Base-by-base conservation (phyloP, 1,140 invertebrate genomes). In the Hyles euphorbiae region DNA sequence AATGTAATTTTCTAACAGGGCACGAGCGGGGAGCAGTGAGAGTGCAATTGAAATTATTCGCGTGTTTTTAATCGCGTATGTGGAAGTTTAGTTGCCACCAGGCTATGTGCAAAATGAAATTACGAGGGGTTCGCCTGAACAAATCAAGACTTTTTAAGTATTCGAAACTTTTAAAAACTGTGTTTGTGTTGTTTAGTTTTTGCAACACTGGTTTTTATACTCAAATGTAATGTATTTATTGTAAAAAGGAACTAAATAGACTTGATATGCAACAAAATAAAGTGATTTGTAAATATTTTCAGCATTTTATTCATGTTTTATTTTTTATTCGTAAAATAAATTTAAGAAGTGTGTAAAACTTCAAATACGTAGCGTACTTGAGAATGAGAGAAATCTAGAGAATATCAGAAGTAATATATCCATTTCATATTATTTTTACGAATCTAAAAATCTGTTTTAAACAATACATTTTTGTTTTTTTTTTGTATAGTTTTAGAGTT, bases 151-250 rank as follows among this genome's bases (percentile, higher is more conserved):
- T 81, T 72, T 74, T 49, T 61, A 69, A 56, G 67, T 54, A 64
- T 63, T 58, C 60, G 53, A 70, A 70, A 72, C 60, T 69, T 66
- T 73, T 67, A 73, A 68, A 73, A 76, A 69, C 67, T 67, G 70
- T 79, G 74, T 81, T 80, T 81, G 80, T 87, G 76, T 82, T 83
- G 67, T 79, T 80, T 67, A 63, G 73, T 81, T 73, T 74, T 81
- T 61, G 72, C 76, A 78, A 84, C 76, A 81, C 72, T 56, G 72
- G 46, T 84, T 81, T 87, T 88, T 88, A 85, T 88, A 88, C 81
- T 83, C 81, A 78, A 79, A 79, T 66, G 65, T 68, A 81, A 83
- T 78, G 72, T 86, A 85, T 88, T 88, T 86, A 86, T 86, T 88
- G 81, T 86, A 85, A 80, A 83, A 87, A 85, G 76, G 65, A 78